Base-by-base conservation (phyloP, 1,140 invertebrate genomes). In the Arion vulgaris region DNA sequence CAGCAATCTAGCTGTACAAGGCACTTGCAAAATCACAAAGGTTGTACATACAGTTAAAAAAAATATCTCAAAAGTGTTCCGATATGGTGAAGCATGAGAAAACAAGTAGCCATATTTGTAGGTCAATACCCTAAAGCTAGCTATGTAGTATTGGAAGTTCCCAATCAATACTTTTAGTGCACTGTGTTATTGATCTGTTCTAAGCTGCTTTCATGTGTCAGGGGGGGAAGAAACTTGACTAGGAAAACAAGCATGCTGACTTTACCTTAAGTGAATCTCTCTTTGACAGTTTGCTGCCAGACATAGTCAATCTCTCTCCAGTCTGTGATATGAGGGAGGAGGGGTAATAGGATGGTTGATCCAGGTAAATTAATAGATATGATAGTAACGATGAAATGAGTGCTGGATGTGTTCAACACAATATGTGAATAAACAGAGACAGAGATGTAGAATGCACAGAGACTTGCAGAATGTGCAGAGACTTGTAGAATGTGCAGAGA, bases 241-340 rank as follows among this genome's bases (percentile, higher is more conserved):
- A 57, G n/a, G 2, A 19, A 57, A 23, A 57, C 19, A 57, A 15
- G 19, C 4, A 57, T 66, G 2, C 62, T 13, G 62, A 32, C 53
- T 23, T 62, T 78, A 85, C 85, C 82, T 85, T 85, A n/a, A 85
- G 82, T 66, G 85, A 84, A 39, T 85, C 85, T 73, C 85, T 68
- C 53, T 84, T 84, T 26, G 85, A 85, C 23, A 81, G n/a, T 66
- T 85, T 85, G 28, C 72, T 49, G 23, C 53, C 71, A 80, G 78
- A 77, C 53, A 77, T 51, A 28, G 71, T 2, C n/a, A n/a, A 11
- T 23, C 41, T 72, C 2, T 45, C 28, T 74, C 71, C 32, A 69
- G 36, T 68, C 15, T 39, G 34, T 73, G 62, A 5, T 15, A 7
- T 9, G 15, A 62, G 57, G 57, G n/a, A n/a, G 45, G 45, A 19